Evolutionary conservation across 1,140 invertebrate species (phyloP).

Genomic region (Zaprionus capensis): DNA sequence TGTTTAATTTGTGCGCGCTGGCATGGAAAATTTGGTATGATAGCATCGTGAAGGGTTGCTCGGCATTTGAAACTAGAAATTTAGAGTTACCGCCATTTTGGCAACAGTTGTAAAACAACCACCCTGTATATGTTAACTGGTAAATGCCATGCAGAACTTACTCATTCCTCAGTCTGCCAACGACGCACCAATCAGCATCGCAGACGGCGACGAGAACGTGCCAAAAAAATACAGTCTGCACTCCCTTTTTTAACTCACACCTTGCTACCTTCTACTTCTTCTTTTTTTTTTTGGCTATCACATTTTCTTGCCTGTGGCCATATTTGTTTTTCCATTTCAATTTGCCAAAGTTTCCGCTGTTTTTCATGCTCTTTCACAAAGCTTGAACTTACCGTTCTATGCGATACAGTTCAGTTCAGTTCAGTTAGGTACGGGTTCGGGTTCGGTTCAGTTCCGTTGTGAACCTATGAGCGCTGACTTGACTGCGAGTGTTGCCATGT

Average conservation of each 20-base stretch:
- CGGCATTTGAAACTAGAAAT: slow-evolving; percentile 51
- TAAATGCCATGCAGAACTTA: slow-evolving; percentile 69
- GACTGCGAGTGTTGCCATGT: slow-evolving; percentile 64
- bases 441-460: slow-evolving; percentile 9
- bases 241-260: slow-evolving; percentile 9
- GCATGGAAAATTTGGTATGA: slow-evolving; percentile 66
- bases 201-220: slow-evolving; percentile 11
- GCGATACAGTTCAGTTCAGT: not conserved
- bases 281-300: slow-evolving; percentile 7
- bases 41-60: slow-evolving; percentile 58
- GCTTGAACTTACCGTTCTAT: not conserved
- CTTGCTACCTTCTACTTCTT: not conserved
- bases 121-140: slow-evolving; percentile 53
- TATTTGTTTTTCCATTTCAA: slow-evolving; percentile 79
- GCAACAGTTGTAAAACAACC: slow-evolving; percentile 36
- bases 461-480: slow-evolving; percentile 41
- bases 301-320: slow-evolving; percentile 55
- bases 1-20: slow-evolving; percentile 56
- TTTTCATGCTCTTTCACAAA: not conserved
- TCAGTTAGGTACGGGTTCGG: slow-evolving; percentile 21
- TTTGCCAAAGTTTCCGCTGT: slow-evolving; percentile 62
- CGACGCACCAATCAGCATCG: slow-evolving; percentile 67
- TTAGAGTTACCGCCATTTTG: slow-evolving; percentile 65
- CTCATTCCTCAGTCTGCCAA: not conserved
- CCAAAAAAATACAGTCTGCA: slow-evolving; percentile 49